These are phyloP conservation scores for Unio pictorum DNA, from an alignment of 2,888 invertebrate genomes.

Conservation along the genomic window DNA sequence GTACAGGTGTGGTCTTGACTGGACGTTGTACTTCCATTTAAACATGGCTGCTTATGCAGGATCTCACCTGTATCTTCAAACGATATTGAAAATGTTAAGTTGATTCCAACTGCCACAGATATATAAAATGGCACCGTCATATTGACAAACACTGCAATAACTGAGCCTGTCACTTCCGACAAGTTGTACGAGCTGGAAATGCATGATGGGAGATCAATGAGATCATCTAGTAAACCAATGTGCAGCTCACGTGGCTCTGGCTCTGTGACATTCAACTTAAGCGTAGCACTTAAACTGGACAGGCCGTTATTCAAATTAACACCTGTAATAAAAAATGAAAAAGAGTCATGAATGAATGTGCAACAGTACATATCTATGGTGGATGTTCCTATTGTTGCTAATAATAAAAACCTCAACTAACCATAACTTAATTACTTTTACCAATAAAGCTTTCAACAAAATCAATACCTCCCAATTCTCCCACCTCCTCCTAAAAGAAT, in stretches of 20 bases:
- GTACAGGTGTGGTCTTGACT: too few species aligned
- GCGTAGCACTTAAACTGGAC: constrained; percentile 20
- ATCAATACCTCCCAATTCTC: too few species aligned
- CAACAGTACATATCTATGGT: too few species aligned
- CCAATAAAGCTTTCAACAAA: too few species aligned
- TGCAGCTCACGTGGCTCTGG: constrained; percentile 49
- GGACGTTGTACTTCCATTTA: too few species aligned
- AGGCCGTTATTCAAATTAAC: constrained; percentile 43
- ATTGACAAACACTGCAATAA: constrained; percentile 47
- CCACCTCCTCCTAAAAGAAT: too few species aligned
- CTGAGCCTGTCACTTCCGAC: constrained; percentile 11
- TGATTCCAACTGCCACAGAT: constrained; percentile 49
- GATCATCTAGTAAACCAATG: constrained; percentile 27
- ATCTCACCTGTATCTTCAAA: constrained; percentile 21
- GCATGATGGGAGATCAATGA: constrained; percentile 42
- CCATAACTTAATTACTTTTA: too few species aligned
- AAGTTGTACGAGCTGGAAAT: constrained; percentile 31
- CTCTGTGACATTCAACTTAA: constrained; percentile 38
- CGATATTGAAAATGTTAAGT: constrained; percentile 46
- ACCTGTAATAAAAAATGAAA: constrained; percentile 35
- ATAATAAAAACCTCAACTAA: too few species aligned
- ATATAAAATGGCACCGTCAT: constrained; percentile 38
- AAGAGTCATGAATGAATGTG: neutral
- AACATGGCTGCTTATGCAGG: constrained; percentile 5
- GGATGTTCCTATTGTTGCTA: too few species aligned